Base-by-base conservation (phyloP, 1,140 invertebrate species). In the Drosophila tani region DNA sequence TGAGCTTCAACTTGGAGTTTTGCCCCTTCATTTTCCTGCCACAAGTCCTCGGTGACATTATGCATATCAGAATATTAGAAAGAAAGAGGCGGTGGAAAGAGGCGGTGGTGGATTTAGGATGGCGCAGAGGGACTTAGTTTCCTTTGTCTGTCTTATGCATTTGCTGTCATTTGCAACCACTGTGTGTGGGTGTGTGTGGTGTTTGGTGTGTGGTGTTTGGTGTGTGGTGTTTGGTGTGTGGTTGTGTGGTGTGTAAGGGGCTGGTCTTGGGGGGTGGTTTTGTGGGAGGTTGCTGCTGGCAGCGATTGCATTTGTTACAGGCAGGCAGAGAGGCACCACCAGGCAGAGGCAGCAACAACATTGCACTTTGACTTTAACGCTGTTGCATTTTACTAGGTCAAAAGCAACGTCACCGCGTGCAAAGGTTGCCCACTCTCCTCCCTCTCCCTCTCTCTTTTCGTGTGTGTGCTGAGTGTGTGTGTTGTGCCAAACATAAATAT, bases 311-410 rank as follows among this genome's bases (percentile, higher is more conserved):
- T 85, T 85, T 85, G 73, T 75, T 74, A 67, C 62, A 51, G 32
- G 17, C 45, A 50, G 46, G 24, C 45, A 38, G 43, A 19, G 24
- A 19, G 24, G 41, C 40, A 64, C 35, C 50, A 35, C 32, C 32
- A 12, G 60, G 46, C 53, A 63, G 43, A 21, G 46, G 24, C 24
- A 59, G 32, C 64, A 81, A 71, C 75, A 83, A 63, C 68, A 79
- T 79, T 78, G 84, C 77, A 87, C 81, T 87, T 84, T 88, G 84
- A 90, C 84, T 88, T 88, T 88, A 84, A 88, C 67, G 81, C 81
- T 87, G 81, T 88, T 88, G 84, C 85, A 71, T 81, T 88, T 86
- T 87, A 87, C 84, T 87, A 87, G 84, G 84, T 87, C 84, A 87
- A 84, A 88, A 84, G 85, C 81, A 88, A 88, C 84, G 84, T 87